Conservation (phyloP, 1,140 invertebrate genomes). For the Drosophila azteca region DNA sequence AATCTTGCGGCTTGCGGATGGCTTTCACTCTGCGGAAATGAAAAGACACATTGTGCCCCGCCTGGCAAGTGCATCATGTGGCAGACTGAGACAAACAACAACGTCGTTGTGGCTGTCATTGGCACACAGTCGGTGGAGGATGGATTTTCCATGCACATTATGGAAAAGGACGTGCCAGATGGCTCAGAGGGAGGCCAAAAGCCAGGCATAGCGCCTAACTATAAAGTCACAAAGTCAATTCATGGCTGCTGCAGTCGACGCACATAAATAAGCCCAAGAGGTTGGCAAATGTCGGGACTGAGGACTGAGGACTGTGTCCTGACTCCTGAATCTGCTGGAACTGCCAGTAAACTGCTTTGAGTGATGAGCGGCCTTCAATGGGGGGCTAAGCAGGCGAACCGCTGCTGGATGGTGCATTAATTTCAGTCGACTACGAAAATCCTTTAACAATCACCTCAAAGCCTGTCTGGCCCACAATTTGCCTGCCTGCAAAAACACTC, state of each 20-base stretch:
- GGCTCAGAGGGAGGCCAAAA: background rate
- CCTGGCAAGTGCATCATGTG: slow-evolving; percentile 70
- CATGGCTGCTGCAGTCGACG: slow-evolving; percentile 70
- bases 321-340: background rate
- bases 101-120: slow-evolving; percentile 56
- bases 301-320: no score
- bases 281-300: slow-evolving; percentile 30
- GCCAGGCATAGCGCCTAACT: slow-evolving; percentile 44
- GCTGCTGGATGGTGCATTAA: slow-evolving; percentile 44
- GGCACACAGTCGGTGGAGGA: slow-evolving; percentile 32
- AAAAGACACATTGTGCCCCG: slow-evolving; percentile 69
- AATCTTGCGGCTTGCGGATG: slow-evolving; percentile 41
- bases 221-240: slow-evolving; percentile 69
- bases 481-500: slow-evolving; percentile 29
- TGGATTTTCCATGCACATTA: background rate
- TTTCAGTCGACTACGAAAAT: slow-evolving; percentile 12
- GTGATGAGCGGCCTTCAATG: slow-evolving; percentile 44
- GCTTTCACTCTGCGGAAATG: slow-evolving; percentile 64
- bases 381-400: slow-evolving; percentile 10
- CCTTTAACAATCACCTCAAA: slow-evolving; percentile 23
- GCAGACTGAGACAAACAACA: slow-evolving; percentile 55
- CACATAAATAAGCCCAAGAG: slow-evolving; percentile 71
- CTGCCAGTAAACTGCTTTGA: slow-evolving; percentile 45
- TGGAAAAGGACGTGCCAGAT: background rate
- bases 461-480: slow-evolving; percentile 29